Base-by-base conservation (phyloP, 2,797 vertebrate genomes). In the Discoglossus pictus region DNA sequence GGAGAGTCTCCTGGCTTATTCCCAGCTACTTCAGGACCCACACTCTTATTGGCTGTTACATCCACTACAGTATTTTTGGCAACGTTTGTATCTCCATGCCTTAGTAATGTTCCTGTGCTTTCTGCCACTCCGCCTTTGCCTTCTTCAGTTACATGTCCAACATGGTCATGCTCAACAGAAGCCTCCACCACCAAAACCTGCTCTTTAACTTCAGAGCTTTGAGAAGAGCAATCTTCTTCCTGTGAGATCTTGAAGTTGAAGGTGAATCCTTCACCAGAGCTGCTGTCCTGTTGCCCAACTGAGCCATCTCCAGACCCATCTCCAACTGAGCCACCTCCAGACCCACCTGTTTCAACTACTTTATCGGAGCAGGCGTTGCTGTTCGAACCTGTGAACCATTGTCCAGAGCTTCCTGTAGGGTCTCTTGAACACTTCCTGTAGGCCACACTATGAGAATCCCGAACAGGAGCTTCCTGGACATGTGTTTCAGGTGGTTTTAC, bases 201-300 rank as follows among this genome's bases (percentile, higher is more conserved):
- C 20, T 27, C 25, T 7, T 36, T 9, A 7, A 15, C 3, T 3
- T 58, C 34, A 21, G 34, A 35, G 35, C 17, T 34, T n/a, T 16
- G 24, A 1, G 48, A 7, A 2, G 74, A 66, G 56, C 9, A 21
- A 4, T 51, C 73, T 4, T 51, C n/a, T 24, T 54, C 72, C n/a
- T 66, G 34, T 11, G 82, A 73, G 48, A 89, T 80, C 10, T 83
- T 75, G 77, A 92, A 93, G 72, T 85, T 83, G 58, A 92, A 93
- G 64, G 82, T 68, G 75, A 92, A 92, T 25, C 58, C 60, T 25
- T 75, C 68, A 7, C 55, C 68, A 74, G 68, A 39, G n/a, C 40
- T 25, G 4, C 4, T 25, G 68, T 1, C 52, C 48, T 73, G 27
- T 3, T 15, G 10, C 39, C 15, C 55, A 7, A 31, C 53, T 1